phyloP scores from a whole-genome alignment of 2,113 vertebrate species.

The Hylia prasina region DNA sequence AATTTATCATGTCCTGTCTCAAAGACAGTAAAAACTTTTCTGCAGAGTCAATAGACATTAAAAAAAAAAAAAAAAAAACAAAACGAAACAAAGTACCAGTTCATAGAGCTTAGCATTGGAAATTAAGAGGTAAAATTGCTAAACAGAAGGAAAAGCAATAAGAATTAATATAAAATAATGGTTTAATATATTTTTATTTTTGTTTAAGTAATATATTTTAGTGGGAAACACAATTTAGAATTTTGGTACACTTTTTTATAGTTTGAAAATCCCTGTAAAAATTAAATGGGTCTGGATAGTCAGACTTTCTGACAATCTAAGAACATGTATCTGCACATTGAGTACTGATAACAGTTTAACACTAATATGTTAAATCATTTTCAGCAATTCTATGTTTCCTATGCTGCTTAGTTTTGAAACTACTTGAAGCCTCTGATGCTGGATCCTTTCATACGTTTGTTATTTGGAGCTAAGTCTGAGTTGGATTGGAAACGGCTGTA shows the following conservation, averaged over 20 bases:
- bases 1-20: background rate
- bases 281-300: background rate
- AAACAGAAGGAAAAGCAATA: background rate
- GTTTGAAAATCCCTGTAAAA: background rate
- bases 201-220: background rate
- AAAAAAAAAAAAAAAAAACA: background rate
- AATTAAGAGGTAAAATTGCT: background rate
- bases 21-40: background rate
- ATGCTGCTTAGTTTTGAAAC: background rate
- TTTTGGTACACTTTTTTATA: background rate
- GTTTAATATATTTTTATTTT: background rate
- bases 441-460: background rate
- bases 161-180: background rate
- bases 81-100: background rate
- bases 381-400: background rate
- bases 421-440: background rate
- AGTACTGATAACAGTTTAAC: background rate
- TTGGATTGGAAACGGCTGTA: background rate
- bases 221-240: background rate
- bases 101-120: background rate
- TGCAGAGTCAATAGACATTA: background rate
- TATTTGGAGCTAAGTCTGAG: background rate
- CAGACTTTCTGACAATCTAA: background rate
- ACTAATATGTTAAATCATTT: background rate
- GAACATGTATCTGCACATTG: background rate